These are phyloP conservation scores for Pteronura brasiliensis DNA, from an alignment of 2,113 vertebrate genomes.

Conservation along the genomic window DNA sequence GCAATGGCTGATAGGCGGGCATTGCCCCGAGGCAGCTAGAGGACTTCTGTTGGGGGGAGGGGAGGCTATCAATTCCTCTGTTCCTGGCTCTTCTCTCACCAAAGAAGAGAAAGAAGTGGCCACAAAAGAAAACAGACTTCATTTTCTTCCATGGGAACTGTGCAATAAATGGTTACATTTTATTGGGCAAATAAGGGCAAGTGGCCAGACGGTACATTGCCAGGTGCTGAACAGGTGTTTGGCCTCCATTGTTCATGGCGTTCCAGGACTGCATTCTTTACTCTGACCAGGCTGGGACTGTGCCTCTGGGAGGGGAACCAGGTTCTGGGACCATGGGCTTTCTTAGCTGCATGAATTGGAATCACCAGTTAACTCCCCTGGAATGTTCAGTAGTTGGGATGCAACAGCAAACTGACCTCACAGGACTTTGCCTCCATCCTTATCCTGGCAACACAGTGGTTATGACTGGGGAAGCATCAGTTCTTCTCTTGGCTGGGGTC, in stretches of 20 bases:
- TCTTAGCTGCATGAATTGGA: not conserved
- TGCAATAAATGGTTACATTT: not conserved
- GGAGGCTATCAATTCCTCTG: not conserved
- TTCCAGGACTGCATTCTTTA: not conserved
- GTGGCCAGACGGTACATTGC: not conserved
- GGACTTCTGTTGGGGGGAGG: accelerated
- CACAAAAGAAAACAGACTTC: not conserved
- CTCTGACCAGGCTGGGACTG: not conserved
- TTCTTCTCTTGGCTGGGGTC: not conserved
- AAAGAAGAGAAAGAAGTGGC: not conserved
- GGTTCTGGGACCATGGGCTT: not conserved
- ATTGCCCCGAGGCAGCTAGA: too few relatives aligned
- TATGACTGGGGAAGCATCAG: not conserved
- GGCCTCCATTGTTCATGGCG: too few relatives aligned
- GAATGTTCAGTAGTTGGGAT: not conserved
- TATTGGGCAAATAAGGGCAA: not conserved
- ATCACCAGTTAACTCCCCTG: not conserved
- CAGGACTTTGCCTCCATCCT: not conserved
- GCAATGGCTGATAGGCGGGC: not conserved
- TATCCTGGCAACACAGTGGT: not conserved
- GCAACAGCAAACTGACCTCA: not conserved
- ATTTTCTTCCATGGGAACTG: not conserved
- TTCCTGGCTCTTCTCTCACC: not conserved
- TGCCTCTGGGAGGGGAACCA: not conserved
- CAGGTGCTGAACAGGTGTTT: not conserved